A percentile compares a stretch with the other conserved stretches of the same genome.
phyloP scores from a whole-genome alignment of 1,140 invertebrate genomes.

The Plectrocnemia conspersa region DNA sequence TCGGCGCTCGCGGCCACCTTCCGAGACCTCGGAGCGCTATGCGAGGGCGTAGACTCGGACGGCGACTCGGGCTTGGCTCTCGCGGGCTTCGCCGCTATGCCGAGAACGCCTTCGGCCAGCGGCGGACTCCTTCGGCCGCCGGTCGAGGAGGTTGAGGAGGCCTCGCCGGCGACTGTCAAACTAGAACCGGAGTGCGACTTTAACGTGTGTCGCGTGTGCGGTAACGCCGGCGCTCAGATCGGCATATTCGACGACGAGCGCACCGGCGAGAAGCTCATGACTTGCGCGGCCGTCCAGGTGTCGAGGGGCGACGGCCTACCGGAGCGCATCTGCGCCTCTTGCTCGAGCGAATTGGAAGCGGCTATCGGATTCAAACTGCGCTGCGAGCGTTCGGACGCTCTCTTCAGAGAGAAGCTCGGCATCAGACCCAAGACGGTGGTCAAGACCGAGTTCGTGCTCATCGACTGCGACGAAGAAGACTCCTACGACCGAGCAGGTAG shows the following conservation, averaged over 20 bases:
- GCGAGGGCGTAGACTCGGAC: background rate
- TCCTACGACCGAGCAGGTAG: constrained; percentile 24
- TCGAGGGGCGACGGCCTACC: constrained; percentile 22
- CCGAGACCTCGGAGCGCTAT: background rate
- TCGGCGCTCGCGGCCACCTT: background rate
- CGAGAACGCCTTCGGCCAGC: background rate
- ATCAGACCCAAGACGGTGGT: constrained; percentile 43
- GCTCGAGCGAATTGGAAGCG: constrained; percentile 20
- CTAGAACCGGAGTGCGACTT: background rate
- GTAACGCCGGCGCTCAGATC: constrained; percentile 27
- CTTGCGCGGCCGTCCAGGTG: constrained; percentile 29
- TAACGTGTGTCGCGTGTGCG: constrained; percentile 29
- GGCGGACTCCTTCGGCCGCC: constrained; percentile 7
- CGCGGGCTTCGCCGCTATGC: background rate
- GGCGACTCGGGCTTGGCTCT: background rate
- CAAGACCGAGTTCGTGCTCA: constrained; percentile 43
- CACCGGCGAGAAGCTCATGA: constrained; percentile 32
- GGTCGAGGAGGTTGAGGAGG: constrained; percentile 1
- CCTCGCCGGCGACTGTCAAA: background rate
- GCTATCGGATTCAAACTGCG: constrained; percentile 39
- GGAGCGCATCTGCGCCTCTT: constrained; percentile 17
- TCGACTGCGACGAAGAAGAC: constrained; percentile 43
- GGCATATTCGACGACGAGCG: constrained; percentile 24
- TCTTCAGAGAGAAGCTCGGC: constrained; percentile 42
- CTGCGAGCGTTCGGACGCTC: constrained; percentile 41